A percentile compares a stretch with the other conserved stretches of the same genome.
phyloP scores from a whole-genome alignment of 2,888 invertebrate genomes.

The Ypsolopha scabrella region DNA sequence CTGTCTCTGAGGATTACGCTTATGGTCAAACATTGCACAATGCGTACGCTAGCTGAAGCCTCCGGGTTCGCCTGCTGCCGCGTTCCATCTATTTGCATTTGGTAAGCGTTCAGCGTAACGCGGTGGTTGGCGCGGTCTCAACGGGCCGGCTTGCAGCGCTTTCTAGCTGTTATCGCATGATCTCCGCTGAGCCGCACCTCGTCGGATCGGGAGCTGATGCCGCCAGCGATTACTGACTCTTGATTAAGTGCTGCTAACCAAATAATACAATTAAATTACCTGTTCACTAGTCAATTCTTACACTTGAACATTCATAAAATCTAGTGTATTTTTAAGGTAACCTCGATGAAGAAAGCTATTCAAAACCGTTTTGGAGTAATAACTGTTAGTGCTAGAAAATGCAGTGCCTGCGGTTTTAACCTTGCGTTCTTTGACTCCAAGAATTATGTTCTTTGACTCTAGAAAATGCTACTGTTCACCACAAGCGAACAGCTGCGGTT shows the following conservation, averaged over 20 bases:
- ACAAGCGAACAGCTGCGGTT: conserved; percentile 40
- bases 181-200: conserved; percentile 31
- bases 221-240: conserved; percentile 32
- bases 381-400: neutral
- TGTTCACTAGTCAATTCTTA: conserved; percentile 17
- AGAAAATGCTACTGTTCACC: conserved; percentile 30
- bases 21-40: conserved; percentile 17
- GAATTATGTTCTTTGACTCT: conserved; percentile 20
- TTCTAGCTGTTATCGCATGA: conserved; percentile 58
- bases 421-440: neutral
- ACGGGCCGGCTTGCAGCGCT: conserved; percentile 27
- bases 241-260: conserved; percentile 40
- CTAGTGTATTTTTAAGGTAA: too few species aligned
- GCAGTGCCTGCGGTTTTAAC: neutral
- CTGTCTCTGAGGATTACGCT: conserved; percentile 4
- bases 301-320: too few species aligned
- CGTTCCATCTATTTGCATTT: conserved; percentile 32
- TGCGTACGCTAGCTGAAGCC: conserved; percentile 1
- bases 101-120: conserved; percentile 47
- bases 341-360: neutral
- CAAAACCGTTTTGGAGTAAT: neutral
- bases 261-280: conserved; percentile 41
- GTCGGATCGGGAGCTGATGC: conserved; percentile 45
- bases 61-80: conserved; percentile 1
- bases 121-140: conserved; percentile 46